Percentiles rank a stretch among this genome's conserved stretches.
Conservation (phyloP, 2,797 vertebrate species). For the Acanthurus tractus region DNA sequence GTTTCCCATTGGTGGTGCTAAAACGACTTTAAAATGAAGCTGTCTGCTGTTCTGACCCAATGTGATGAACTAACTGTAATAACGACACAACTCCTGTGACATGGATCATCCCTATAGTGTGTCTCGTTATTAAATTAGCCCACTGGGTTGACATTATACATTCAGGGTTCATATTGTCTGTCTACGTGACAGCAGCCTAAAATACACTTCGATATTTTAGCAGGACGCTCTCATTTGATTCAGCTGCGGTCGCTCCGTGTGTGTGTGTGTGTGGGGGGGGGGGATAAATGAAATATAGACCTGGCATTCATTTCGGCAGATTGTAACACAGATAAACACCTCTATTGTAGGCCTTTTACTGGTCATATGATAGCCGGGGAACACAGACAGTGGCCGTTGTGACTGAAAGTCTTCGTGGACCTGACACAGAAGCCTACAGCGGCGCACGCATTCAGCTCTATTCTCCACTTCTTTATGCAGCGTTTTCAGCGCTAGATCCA, state of each 20-base stretch:
- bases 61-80: constrained; percentile 29
- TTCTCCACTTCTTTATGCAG: constrained; percentile 71
- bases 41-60: constrained; percentile 40
- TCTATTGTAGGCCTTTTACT: constrained; percentile 1
- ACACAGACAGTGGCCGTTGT: neutral
- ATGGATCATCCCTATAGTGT: neutral
- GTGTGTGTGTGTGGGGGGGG: no score
- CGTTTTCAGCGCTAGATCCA: constrained; percentile 66
- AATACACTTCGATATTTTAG: constrained; percentile 3
- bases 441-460: constrained; percentile 42
- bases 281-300: neutral
- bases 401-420: neutral
- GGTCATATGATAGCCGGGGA: neutral
- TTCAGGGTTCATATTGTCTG: constrained; percentile 5
- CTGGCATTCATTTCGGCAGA: neutral
- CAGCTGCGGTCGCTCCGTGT: neutral
- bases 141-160: constrained; percentile 26
- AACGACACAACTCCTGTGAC: constrained; percentile 27
- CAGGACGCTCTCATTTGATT: constrained; percentile 7
- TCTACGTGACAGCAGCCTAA: constrained; percentile 4
- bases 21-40: constrained; percentile 37
- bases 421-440: constrained; percentile 32
- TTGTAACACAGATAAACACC: neutral
- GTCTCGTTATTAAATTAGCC: constrained; percentile 3
- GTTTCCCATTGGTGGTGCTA: constrained; percentile 66